These are phyloP conservation scores for Sinotaia quadrata DNA, from an alignment of 2,888 invertebrate genomes.

Conservation along the genomic window DNA sequence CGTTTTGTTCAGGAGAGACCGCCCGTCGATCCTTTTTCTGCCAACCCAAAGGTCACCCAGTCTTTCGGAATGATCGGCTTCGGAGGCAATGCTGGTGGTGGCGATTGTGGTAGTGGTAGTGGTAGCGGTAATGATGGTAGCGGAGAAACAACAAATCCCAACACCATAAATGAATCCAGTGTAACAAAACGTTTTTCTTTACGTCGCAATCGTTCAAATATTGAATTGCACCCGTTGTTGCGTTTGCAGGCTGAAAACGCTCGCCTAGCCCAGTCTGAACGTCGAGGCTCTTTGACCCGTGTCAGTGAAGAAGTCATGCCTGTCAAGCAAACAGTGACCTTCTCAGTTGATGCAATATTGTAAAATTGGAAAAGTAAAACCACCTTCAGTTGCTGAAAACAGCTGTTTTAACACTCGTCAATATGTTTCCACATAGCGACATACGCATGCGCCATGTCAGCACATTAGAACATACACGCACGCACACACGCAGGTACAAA, in stretches of 20 bases:
- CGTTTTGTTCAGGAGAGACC: slow-evolving; percentile 2
- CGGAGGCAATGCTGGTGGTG: not conserved
- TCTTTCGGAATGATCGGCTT: not conserved
- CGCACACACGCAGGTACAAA: not conserved
- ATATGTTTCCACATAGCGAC: too few relatives aligned
- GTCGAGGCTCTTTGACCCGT: not conserved
- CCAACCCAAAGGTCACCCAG: slow-evolving; percentile 6
- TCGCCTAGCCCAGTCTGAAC: not conserved
- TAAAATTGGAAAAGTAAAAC: not conserved
- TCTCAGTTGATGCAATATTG: slow-evolving; percentile 15
- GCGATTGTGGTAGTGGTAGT: too few relatives aligned
- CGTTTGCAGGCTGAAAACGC: slow-evolving; percentile 7
- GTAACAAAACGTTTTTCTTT: not conserved
- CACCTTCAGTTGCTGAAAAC: too few relatives aligned
- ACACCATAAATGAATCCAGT: not conserved
- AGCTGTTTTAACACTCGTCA: too few relatives aligned
- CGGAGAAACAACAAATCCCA: not conserved
- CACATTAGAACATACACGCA: not conserved
- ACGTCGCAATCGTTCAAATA: slow-evolving; percentile 7
- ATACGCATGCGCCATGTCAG: too few relatives aligned
- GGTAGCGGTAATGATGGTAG: not conserved
- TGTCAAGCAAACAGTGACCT: slow-evolving; percentile 24
- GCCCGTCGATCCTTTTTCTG: slow-evolving; percentile 8
- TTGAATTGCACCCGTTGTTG: not conserved
- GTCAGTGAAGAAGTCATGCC: not conserved